phyloP scores from a whole-genome alignment of 92 coral and sea anemone genomes.

The Siderastrea siderea region DNA sequence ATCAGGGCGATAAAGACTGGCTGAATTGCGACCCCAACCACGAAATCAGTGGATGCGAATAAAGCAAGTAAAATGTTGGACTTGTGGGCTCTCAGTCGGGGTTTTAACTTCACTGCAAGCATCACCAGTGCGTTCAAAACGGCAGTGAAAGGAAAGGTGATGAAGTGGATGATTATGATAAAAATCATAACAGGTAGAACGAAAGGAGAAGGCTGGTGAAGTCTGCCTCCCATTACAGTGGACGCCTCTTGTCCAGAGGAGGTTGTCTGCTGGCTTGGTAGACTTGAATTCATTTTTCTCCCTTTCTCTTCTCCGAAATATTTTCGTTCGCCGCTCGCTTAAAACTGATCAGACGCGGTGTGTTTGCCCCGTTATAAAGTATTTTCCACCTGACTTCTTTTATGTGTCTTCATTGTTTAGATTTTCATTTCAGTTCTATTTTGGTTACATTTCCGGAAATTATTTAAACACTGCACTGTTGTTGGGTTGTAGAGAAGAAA shows the following conservation, averaged over 20 bases:
- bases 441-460: no score
- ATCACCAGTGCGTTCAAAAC: neutral
- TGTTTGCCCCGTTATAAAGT: neutral
- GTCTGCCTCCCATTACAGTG: neutral
- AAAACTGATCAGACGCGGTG: neutral
- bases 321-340: neutral
- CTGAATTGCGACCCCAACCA: neutral
- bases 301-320: neutral
- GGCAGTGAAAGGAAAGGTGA: neutral
- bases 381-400: neutral
- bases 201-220: neutral
- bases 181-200: neutral
- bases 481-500: no score
- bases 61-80: neutral
- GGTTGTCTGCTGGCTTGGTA: neutral
- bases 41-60: neutral
- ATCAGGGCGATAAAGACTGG: neutral
- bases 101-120: neutral
- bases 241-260: neutral
- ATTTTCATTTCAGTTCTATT: no score
- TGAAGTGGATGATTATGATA: neutral
- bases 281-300: neutral
- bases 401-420: no score
- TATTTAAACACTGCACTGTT: no score
- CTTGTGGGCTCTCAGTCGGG: neutral